Base-by-base conservation (phyloP, 35 echinoderm and acorn worm genomes). In the Holothuria glaberrima region DNA sequence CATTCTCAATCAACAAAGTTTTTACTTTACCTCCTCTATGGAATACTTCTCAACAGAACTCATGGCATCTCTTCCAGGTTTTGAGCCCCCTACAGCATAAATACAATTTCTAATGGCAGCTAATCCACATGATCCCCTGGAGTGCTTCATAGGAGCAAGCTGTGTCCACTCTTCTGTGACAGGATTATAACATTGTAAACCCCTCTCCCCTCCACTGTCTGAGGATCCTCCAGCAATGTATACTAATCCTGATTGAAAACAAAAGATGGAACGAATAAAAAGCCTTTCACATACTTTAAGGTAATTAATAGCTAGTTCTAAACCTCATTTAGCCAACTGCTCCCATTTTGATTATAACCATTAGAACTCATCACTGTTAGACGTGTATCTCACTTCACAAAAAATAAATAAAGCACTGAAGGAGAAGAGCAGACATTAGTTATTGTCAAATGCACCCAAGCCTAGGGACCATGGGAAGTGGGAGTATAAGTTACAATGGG, bases 11-110 rank as follows among this genome's bases (percentile, higher is more conserved):
- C 20, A 68, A 38, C 36, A 68, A 65, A 68, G 18, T n/a, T n/a
- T n/a, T n/a, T 30, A 41, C 12, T 28, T 52, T 78, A 98, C 95
- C 74, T 98, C 93, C 4, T 58, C 30, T 28, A 94, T 82, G 10
- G 93, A 92, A 59, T 92, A 98, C 52, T 48, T 92, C 74, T 98
- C 95, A 19, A 98, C 95, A 46, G 86, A 92, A 13, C 69, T 25
- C 36, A 98, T 52, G 0, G 91, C 95, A 82, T 92, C 91, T 68
- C 85, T 92, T 2, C 90, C 75, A 17, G 58, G 68, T 89, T 89
- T 98, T 28, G 78, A 71, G 29, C 95, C 95, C 12, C 95, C 95
- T 14, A 98, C 92, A 78, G 91, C 95, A 89, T 94, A 98, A 28
- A 98, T 58, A 30, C 58, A 18, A 62, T 94, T 90, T 12, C 89